phyloP scores from a whole-genome alignment of 2,797 vertebrate species.

The Capromys pilorides region DNA sequence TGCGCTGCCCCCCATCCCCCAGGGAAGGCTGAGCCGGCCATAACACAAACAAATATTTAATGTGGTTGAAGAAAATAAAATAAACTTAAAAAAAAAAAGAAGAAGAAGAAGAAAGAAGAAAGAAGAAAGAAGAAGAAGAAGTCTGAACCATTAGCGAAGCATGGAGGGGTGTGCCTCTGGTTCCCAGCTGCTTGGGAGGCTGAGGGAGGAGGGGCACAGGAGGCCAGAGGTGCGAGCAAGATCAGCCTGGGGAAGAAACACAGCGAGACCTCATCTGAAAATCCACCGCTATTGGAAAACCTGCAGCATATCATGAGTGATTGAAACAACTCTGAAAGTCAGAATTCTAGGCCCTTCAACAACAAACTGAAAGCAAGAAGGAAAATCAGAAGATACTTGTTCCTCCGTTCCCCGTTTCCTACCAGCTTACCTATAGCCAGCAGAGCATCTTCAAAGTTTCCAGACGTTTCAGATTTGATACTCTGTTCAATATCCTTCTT shows the following conservation, averaged over 20 bases:
- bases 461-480: conserved; percentile 98
- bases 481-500: conserved; percentile 94
- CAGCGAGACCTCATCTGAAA: background rate
- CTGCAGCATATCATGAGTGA: background rate
- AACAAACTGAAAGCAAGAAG: conserved; percentile 4
- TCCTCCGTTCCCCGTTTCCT: background rate
- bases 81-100: no score
- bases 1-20: no score
- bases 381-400: background rate
- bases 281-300: background rate
- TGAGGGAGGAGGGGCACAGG: background rate
- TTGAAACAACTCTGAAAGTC: conserved; percentile 38
- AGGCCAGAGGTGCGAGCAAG: background rate
- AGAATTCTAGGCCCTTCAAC: background rate
- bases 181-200: background rate
- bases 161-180: background rate
- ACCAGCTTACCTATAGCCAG: conserved; percentile 92
- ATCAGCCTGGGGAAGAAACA: background rate
- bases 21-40: no score
- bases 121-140: no score
- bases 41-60: no score
- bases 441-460: conserved; percentile 92
- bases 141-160: background rate
- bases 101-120: no score
- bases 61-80: no score